Base-by-base conservation (phyloP, 2,797 vertebrate genomes). In the Cephalopachus bancanus region DNA sequence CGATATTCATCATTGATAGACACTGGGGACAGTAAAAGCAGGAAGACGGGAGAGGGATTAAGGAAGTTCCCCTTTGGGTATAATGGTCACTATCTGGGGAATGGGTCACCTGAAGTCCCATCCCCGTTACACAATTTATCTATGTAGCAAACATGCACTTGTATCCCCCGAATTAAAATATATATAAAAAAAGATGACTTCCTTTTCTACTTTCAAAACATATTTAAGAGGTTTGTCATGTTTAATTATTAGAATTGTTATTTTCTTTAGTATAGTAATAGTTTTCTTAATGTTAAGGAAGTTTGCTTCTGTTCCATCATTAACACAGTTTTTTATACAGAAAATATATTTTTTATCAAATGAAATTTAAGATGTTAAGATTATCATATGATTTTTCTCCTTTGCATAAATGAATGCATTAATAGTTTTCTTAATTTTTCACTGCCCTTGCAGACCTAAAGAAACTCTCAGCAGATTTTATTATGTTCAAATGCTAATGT, bases 341-440 rank as follows among this genome's bases (percentile, higher is more conserved):
- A 67, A 53, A 2, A 60, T 8, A 44, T 72, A 65, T 24, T 69
- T 86, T 90, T 81, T 81, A 30, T 75, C 19, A 60, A 81, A 81
- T 76, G n/a, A 44, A 15, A 67, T 62, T 80, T 86, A 76, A 51
- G 62, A 62, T 93, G 11, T 91, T 10, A 57, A 72, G 88, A 93
- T 62, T 91, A 75, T 86, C 8, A 83, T 64, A 22, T 51, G 30
- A 60, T 44, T 76, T 93, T 91, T 72, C 12, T 60, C 7, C 10
- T 89, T 88, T 83, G 5, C 24, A 51, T 78, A 91, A 83, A 78
- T 72, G 55, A 33, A 57, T 57, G 19, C 44, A 75, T n/a, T 67
- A 74, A 59, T 33, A 80, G 78, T 80, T 85, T 74, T 87, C 59
- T 83, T 72, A 84, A 67, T 33, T 92, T 83, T 67, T 94, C 64